Conservation (phyloP, 2,113 vertebrate species). For the Gasterosteus aculeatus region DNA sequence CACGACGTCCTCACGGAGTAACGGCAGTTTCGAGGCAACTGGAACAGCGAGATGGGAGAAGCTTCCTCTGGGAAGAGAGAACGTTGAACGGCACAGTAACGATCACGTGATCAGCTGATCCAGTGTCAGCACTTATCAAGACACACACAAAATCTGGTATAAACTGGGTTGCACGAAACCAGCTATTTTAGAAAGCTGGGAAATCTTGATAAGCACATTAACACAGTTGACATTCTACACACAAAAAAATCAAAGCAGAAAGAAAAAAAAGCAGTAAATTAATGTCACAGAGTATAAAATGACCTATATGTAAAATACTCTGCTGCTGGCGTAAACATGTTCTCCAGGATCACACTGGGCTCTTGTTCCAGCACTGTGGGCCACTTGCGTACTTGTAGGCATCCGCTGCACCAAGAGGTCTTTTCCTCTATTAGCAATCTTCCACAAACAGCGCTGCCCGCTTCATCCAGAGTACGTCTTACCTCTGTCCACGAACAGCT, state of each 20-base stretch:
- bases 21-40: constrained; percentile 76
- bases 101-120: neutral
- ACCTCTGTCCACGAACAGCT: constrained; percentile 79
- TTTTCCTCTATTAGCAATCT: neutral
- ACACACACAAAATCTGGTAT: neutral
- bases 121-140: neutral
- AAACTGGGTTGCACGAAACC: neutral
- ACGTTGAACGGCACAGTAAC: neutral
- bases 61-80: constrained; percentile 59
- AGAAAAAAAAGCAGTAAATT: too few species aligned
- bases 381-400: neutral
- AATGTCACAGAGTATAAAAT: neutral
- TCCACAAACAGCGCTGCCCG: neutral
- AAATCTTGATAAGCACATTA: neutral
- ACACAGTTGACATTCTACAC: neutral
- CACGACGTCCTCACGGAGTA: constrained; percentile 65
- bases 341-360: neutral
- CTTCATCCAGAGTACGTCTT: neutral
- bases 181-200: neutral
- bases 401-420: neutral
- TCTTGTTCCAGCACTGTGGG: neutral
- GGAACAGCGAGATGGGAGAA: constrained; percentile 70
- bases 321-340: neutral
- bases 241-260: neutral
- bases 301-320: neutral